Conservation (phyloP, 2,797 vertebrate genomes). For the Alosa sapidissima region DNA sequence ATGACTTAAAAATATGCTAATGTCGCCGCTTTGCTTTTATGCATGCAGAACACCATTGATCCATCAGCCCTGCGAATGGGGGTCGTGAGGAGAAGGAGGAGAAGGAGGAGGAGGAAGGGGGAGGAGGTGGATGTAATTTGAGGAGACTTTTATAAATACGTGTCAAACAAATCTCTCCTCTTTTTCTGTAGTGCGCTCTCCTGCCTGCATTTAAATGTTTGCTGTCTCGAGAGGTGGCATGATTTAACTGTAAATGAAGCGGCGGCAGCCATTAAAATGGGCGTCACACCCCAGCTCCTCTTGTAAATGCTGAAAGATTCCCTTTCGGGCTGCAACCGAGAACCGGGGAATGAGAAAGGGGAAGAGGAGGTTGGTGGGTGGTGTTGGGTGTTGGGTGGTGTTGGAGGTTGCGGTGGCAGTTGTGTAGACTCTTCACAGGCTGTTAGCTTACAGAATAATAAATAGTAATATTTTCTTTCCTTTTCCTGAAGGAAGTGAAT, state of each 20-base stretch:
- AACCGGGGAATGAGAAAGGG: neutral
- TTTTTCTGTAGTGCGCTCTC: constrained; percentile 22
- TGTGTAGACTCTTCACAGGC: constrained; percentile 43
- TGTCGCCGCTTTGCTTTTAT: constrained; percentile 13
- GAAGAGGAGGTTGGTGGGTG: constrained; percentile 21
- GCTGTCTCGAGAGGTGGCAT: constrained; percentile 51
- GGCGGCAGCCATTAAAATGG: constrained; percentile 51
- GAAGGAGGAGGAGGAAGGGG: constrained; percentile 5
- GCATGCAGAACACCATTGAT: constrained; percentile 48
- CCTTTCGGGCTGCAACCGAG: constrained; percentile 40
- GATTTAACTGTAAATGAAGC: constrained; percentile 58
- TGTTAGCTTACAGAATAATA: constrained; percentile 53
- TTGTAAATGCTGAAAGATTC: constrained; percentile 41
- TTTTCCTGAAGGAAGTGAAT: neutral
- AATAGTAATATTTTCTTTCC: constrained; percentile 19
- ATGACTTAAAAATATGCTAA: neutral
- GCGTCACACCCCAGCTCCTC: constrained; percentile 38
- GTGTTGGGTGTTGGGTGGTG: neutral
- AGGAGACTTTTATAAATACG: constrained; percentile 51
- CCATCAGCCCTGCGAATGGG: neutral
- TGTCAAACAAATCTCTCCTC: constrained; percentile 54
- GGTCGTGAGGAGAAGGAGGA: neutral
- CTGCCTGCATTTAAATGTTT: constrained; percentile 45
- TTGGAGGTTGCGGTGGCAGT: neutral
- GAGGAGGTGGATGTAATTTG: constrained; percentile 44